phyloP scores from a whole-genome alignment of 1,140 invertebrate genomes.

The Atopsyche davidsoni region DNA sequence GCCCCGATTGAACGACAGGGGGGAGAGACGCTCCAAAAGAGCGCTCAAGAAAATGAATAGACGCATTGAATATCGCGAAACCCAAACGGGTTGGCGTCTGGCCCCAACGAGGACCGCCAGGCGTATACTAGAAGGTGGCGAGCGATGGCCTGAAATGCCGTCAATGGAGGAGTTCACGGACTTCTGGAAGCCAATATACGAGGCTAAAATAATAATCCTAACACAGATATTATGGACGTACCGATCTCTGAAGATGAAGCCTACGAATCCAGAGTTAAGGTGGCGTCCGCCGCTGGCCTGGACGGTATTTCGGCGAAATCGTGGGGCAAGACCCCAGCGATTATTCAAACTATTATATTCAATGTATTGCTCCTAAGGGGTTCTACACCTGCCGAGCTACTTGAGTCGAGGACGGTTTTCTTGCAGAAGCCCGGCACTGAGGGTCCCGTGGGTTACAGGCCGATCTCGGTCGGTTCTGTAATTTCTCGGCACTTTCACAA shows the following conservation, averaged over 20 bases:
- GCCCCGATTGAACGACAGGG: no score
- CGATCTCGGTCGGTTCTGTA: slow-evolving; percentile 40
- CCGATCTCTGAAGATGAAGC: neutral
- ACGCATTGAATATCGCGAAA: neutral
- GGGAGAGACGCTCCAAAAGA: no score
- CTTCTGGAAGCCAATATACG: neutral
- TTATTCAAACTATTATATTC: neutral
- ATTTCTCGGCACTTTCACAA: slow-evolving; percentile 33
- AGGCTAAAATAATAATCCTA: neutral
- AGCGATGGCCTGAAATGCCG: no score
- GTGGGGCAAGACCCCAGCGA: neutral
- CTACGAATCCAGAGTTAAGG: neutral
- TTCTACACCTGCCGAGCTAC: no score
- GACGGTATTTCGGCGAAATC: neutral
- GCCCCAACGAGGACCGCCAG: neutral
- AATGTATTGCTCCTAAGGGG: neutral
- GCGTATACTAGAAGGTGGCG: neutral
- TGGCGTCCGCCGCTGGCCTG: neutral
- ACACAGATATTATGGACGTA: neutral
- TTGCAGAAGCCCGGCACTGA: neutral
- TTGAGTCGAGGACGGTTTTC: neutral
- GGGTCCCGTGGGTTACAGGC: slow-evolving; percentile 36
- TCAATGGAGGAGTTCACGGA: no score
- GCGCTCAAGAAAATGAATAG: neutral
- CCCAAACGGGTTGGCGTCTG: neutral